Conservation (phyloP, 35 echinoderm and acorn worm genomes). For the Strongylocentrotus purpuratus region DNA sequence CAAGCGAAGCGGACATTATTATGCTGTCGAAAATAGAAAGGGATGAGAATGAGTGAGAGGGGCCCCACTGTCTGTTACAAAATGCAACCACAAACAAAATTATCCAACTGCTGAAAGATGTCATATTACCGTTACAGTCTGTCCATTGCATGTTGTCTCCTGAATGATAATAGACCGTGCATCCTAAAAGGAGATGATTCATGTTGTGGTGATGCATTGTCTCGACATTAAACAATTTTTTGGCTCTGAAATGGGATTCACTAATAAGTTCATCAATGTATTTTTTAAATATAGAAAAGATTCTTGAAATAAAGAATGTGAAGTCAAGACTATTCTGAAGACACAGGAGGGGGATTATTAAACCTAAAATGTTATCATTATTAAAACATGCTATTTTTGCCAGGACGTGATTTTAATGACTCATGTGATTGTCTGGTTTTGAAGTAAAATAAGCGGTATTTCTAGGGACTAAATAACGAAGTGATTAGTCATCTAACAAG, state of each 20-base stretch:
- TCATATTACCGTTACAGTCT: not conserved
- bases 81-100: not conserved
- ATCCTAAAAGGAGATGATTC: not conserved
- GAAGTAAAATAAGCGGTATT: no score
- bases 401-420: not conserved
- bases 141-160: not conserved
- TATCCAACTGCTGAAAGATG: not conserved
- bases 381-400: not conserved
- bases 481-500: no score
- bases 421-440: not conserved
- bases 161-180: not conserved
- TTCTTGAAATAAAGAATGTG: not conserved
- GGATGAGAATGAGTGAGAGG: not conserved
- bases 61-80: not conserved
- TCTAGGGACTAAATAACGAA: no score
- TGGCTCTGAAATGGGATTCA: not conserved
- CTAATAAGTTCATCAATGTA: not conserved
- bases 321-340: not conserved
- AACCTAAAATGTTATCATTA: not conserved
- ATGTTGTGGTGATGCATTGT: not conserved
- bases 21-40: not conserved
- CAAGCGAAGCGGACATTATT: not conserved
- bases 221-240: not conserved
- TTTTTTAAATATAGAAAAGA: not conserved
- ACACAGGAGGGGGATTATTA: not conserved